phyloP scores from a whole-genome alignment of 2,888 invertebrate species.

The Tryphoninae sp. region DNA sequence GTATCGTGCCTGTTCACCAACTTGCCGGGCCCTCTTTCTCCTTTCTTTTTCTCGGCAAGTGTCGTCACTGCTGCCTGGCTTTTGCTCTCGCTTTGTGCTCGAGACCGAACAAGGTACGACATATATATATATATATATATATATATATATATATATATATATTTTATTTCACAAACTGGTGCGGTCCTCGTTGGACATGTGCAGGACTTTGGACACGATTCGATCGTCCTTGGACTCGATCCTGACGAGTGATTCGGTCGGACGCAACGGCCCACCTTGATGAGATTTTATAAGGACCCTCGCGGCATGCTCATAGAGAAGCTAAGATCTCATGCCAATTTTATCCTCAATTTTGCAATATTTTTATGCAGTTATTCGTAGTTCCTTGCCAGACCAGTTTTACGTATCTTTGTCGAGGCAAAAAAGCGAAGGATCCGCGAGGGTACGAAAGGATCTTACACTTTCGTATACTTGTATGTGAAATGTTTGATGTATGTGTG shows the following conservation, averaged over 20 bases:
- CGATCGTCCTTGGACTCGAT: conserved; percentile 60
- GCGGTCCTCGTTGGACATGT: conserved; percentile 32
- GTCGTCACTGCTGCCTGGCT: conserved; percentile 62
- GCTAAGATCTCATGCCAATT: neutral
- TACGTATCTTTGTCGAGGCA: neutral
- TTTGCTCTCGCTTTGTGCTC: conserved; percentile 63
- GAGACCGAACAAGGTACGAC: conserved; percentile 52
- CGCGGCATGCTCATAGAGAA: neutral
- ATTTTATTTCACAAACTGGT: conserved; percentile 7
- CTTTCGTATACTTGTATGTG: conserved; percentile 18
- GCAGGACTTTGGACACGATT: conserved; percentile 47
- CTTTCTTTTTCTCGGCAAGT: conserved; percentile 61
- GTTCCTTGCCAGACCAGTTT: conserved; percentile 17
- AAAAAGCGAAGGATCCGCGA: neutral
- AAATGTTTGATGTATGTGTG: conserved; percentile 31
- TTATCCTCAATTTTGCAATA: neutral
- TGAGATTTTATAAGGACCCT: neutral
- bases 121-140: conserved; percentile 16
- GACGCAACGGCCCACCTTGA: conserved; percentile 27
- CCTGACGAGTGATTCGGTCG: conserved; percentile 44
- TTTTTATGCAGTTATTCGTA: neutral
- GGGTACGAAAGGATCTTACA: conserved; percentile 33
- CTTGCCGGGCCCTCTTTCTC: conserved; percentile 69
- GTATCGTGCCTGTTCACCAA: conserved; percentile 69
- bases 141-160: conserved; percentile 27